Base-by-base conservation (phyloP, 2,797 vertebrate genomes). In the Xiphorhynchus erythropygius region DNA sequence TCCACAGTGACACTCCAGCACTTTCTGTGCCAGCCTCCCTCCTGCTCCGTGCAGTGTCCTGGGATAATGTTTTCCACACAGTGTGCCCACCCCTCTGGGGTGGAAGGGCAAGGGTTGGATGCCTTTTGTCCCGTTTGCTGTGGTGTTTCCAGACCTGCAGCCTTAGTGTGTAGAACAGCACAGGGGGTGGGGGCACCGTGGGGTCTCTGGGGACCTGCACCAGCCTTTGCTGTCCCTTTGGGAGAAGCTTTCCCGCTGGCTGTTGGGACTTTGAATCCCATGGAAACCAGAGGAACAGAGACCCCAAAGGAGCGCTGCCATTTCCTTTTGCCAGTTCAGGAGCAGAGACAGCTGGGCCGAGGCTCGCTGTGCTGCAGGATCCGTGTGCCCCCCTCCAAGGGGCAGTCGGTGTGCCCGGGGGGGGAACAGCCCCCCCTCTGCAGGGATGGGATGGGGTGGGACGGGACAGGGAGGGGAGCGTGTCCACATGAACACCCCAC, bases 251-350 rank as follows among this genome's bases (percentile, higher is more conserved):
- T 55, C 23, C 78, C 39, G 13, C 9, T 55, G 74, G 21, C 32
- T 3, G 1, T 8, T 49, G 30, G 56, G 39, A 39, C 32, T 50
- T 47, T 5, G 41, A 60, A 60, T 25, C 1, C 0, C 2, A 0
- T 1, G 17, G 74, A 39, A 62, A 22, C 13, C 8, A 5, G 6
- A 5, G 0, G 17, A 75, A 39, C 41, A 8, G 57, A 71, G 63
- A 67, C 59, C 57, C 41, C 37, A 42, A 60, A 41, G 5, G 4
- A 6, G 46, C 0, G 0, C 5, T 10, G 4, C 11, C 0, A 0
- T 87, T 63, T 85, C 32, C 32, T 60, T 57, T 32, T 62, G 44
- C 64, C 80, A 1, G 13, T 70, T 69, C 11, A 25, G 52, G 15
- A 62, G 64, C 42, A 23, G 35, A 39, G 5, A 13, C 27, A 11